These are phyloP conservation scores for Platycheirus rosarum DNA, from an alignment of 2,888 invertebrate genomes.

Conservation along the genomic window DNA sequence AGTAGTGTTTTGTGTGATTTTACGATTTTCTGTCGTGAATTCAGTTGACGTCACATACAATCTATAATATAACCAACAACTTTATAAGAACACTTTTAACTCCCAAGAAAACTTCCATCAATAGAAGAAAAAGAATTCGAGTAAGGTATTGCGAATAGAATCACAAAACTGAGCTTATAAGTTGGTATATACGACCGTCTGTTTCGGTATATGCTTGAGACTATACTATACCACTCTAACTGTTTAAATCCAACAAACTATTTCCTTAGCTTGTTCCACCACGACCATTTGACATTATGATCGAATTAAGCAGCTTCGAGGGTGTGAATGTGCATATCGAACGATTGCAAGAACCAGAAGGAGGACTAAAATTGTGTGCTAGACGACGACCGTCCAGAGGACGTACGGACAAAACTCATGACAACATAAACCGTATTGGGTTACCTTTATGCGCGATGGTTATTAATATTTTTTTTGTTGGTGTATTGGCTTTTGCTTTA, in stretches of 20 bases:
- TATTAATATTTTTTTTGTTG: constrained; percentile 40
- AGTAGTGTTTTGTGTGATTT: too few relatives aligned
- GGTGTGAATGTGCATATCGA: constrained; percentile 72
- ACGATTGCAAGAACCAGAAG: constrained; percentile 57
- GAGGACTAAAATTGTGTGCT: constrained; percentile 37
- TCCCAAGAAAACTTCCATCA: too few relatives aligned
- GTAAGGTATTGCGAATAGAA: too few relatives aligned
- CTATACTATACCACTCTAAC: background rate
- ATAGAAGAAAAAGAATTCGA: too few relatives aligned
- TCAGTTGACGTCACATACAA: too few relatives aligned
- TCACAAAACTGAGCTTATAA: too few relatives aligned
- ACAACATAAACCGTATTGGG: constrained; percentile 70
- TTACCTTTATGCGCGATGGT: constrained; percentile 71
- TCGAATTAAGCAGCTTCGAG: constrained; percentile 72
- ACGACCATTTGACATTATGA: constrained; percentile 72
- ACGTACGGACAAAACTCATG: constrained; percentile 38
- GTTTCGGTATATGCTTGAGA: too few relatives aligned
- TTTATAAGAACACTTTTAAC: too few relatives aligned
- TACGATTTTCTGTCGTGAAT: too few relatives aligned
- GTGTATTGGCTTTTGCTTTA: constrained; percentile 5
- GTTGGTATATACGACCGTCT: too few relatives aligned
- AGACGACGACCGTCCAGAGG: constrained; percentile 20
- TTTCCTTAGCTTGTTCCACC: constrained; percentile 43
- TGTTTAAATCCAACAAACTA: background rate
- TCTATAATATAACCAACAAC: too few relatives aligned